Evolutionary conservation across 1,140 invertebrate genomes (phyloP), one percentile per base, ranked within the genome.

Genomic region (Protaetia brevitarsis): DNA sequence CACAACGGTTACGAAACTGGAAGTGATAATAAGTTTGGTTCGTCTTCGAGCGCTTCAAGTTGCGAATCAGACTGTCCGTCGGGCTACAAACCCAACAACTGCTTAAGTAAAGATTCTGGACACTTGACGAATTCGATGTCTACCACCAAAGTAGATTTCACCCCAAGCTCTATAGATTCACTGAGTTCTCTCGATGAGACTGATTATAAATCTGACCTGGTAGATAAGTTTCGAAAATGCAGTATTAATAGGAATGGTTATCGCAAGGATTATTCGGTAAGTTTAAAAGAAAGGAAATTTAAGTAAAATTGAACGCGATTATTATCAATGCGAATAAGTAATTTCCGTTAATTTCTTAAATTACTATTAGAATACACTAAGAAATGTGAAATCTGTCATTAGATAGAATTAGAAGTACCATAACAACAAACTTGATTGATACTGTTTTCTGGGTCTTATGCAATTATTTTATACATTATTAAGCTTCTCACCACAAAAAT

Each of bases 161-260:
- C 75, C 8, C 76, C 69, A 10, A 79, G 74, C 63, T 77, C 75
- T 3, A 73, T 72, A 16, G 76, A 77, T 66, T 78, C 76, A 10
- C 62, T 78, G 31, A 78, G 76, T 68, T 78, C 76, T n/a, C 69
- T 78, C 31, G 77, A 79, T 64, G 77, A 79, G 59, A 77, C 75
- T 19, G 77, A 79, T 68, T 77, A 69, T 69, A 64, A 67, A 51
- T 65, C 59, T 34, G 66, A 69, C 51, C 36, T 77, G n/a, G 68
- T 69, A 16, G 72, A 76, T 57, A 74, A 75, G 64, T 72, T 77
- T 61, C 71, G 68, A 37, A 74, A 75, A 56, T 74, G 74, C 59
- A 57, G 67, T 4, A 61, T 67, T 13, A 71, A 71, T 36, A 65
- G 64, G 31, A 73, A 73, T 41, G 71, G 69, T 36, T 74, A 71